These are phyloP conservation scores for Choloepus didactylus DNA, from an alignment of 2,797 vertebrate species.

Conservation along the genomic window DNA sequence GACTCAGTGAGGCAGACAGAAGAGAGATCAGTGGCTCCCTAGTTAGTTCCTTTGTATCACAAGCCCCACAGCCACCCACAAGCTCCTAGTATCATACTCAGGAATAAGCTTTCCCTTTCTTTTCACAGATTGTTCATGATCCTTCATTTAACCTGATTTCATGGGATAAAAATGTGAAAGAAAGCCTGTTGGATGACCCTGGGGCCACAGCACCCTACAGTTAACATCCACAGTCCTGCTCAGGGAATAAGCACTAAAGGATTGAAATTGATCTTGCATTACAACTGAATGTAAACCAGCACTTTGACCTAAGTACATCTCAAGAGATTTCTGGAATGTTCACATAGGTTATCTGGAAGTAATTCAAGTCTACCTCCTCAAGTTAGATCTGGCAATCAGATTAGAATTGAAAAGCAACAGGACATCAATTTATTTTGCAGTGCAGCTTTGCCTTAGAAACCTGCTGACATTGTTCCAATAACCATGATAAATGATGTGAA, in stretches of 20 bases:
- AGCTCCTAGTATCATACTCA: neutral
- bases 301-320: neutral
- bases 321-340: constrained; percentile 47
- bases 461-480: constrained; percentile 63
- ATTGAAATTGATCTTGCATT: neutral
- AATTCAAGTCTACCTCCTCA: constrained; percentile 25
- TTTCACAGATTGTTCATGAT: neutral
- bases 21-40: neutral
- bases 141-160: constrained; percentile 43
- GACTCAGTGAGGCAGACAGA: neutral
- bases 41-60: neutral
- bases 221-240: neutral
- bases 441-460: constrained; percentile 47
- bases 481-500: constrained; percentile 53
- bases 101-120: neutral
- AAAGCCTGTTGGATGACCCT: neutral
- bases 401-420: constrained; percentile 56
- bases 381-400: constrained; percentile 19
- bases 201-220: neutral
- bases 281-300: constrained; percentile 6
- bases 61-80: neutral
- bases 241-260: neutral
- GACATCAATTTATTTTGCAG: constrained; percentile 53
- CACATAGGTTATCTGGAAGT: constrained; percentile 34
- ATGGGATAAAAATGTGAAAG: neutral